Percentiles rank a stretch among this genome's conserved stretches.
These are phyloP conservation scores for Lasioglossum calceatum DNA, from an alignment of 2,888 invertebrate genomes.

Conservation along the genomic window DNA sequence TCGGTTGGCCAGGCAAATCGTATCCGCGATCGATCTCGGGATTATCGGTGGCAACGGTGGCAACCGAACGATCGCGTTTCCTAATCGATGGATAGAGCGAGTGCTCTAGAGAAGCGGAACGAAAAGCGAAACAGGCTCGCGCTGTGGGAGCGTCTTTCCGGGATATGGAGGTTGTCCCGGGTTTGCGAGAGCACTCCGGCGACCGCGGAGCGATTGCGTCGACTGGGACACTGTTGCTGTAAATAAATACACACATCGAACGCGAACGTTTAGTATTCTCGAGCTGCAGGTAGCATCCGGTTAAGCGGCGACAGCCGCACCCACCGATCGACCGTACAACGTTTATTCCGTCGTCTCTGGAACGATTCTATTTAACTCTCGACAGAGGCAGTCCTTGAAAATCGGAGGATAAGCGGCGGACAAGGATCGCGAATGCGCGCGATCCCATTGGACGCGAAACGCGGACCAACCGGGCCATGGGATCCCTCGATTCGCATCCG, in stretches of 20 bases:
- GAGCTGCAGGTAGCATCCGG: conserved; percentile 81
- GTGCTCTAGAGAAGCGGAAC: not conserved
- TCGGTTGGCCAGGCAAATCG: not conserved
- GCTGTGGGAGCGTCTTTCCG: not conserved
- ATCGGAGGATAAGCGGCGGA: not conserved
- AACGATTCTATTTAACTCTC: conserved; percentile 59
- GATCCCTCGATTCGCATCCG: not conserved
- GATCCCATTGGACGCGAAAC: not conserved
- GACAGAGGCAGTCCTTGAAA: conserved; percentile 9
- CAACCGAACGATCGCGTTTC: not conserved
- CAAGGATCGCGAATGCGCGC: not conserved
- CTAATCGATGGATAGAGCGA: not conserved
- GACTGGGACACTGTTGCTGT: conserved; percentile 55
- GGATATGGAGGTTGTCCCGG: not conserved
- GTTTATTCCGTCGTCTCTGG: conserved; percentile 56
- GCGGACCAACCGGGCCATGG: not conserved
- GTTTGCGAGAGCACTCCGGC: not conserved
- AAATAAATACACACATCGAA: conserved; percentile 67
- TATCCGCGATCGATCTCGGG: not conserved
- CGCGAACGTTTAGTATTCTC: conserved; percentile 81
- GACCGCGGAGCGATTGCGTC: conserved; percentile 1
- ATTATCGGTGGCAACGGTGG: not conserved
- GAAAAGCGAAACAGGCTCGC: not conserved
- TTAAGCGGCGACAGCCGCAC: conserved; percentile 77
- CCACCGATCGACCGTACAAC: conserved; percentile 63